Percentiles rank a stretch among this genome's conserved stretches.
Evolutionary conservation across 1,140 invertebrate species (phyloP).

Genomic region (Himalopsyche phryganea): DNA sequence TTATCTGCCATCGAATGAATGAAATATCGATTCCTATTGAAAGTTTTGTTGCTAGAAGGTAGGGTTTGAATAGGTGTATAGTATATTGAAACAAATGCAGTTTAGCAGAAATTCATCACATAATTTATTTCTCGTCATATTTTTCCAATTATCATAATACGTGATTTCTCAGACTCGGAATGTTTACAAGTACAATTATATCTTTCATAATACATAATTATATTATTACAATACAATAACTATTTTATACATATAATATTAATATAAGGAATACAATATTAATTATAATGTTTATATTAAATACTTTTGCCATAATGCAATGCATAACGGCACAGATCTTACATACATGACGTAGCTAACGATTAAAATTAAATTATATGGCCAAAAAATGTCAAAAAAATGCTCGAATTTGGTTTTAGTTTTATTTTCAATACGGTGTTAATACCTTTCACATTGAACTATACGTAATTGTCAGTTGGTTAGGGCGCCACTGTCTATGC

Average conservation of each 20-base stretch:
- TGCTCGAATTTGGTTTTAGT: too few relatives aligned
- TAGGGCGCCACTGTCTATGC: too few relatives aligned
- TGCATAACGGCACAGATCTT: conserved; percentile 32
- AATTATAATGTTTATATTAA: conserved; percentile 31
- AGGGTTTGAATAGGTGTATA: too few relatives aligned
- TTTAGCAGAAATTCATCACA: conserved; percentile 29
- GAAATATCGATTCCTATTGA: too few relatives aligned
- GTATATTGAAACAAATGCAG: too few relatives aligned
- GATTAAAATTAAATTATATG: too few relatives aligned
- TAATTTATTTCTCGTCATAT: conserved; percentile 25
- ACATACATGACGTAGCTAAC: conserved; percentile 7
- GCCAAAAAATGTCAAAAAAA: too few relatives aligned
- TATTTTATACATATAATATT: conserved; percentile 29
- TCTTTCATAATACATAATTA: conserved; percentile 19
- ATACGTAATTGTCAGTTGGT: too few relatives aligned
- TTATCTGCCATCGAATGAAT: too few relatives aligned
- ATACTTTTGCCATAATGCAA: conserved; percentile 27
- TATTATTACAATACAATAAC: conserved; percentile 29
- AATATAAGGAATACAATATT: conserved; percentile 31
- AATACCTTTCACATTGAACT: too few relatives aligned
- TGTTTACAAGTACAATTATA: conserved; percentile 32
- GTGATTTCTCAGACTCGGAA: conserved; percentile 31
- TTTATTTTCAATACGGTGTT: too few relatives aligned
- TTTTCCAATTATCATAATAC: conserved; percentile 23
- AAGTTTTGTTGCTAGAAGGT: too few relatives aligned